phyloP scores from a whole-genome alignment of 2,797 vertebrate species.

The Poecile montanus region DNA sequence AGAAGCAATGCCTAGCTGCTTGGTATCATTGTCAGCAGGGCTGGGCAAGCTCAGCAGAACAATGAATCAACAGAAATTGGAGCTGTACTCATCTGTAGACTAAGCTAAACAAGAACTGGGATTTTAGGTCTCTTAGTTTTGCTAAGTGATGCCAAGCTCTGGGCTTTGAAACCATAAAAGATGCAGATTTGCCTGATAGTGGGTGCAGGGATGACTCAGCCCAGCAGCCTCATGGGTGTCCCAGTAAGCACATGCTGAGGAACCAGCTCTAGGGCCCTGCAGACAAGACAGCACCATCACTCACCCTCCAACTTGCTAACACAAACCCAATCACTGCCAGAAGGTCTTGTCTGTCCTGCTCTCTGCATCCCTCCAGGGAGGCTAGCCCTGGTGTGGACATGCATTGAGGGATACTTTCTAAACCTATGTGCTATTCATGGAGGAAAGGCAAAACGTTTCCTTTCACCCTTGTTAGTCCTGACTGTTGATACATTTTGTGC shows the following conservation, averaged over 20 bases:
- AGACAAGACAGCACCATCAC: not conserved
- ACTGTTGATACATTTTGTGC: not conserved
- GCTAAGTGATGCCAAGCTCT: not conserved
- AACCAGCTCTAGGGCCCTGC: not conserved
- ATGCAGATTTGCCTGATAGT: not conserved
- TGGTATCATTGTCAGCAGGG: accelerated
- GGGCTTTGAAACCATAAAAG: not conserved
- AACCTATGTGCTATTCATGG: accelerated
- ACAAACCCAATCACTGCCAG: accelerated
- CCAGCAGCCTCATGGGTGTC: not conserved
- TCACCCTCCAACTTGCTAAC: not conserved
- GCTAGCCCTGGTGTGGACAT: not conserved
- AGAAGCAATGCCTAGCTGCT: not conserved
- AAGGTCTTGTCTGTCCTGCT: not conserved
- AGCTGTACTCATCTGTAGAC: not conserved
- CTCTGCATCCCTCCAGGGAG: not conserved
- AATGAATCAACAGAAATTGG: not conserved
- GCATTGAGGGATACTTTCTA: not conserved
- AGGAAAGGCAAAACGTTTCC: not conserved
- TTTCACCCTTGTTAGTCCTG: not conserved
- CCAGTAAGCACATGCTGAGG: not conserved
- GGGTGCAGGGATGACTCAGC: not conserved
- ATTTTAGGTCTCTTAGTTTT: not conserved
- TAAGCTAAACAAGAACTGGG: not conserved
- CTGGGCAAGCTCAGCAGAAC: not conserved